phyloP scores from a whole-genome alignment of 2,797 vertebrate species.

The Ambastaia sidthimunki region DNA sequence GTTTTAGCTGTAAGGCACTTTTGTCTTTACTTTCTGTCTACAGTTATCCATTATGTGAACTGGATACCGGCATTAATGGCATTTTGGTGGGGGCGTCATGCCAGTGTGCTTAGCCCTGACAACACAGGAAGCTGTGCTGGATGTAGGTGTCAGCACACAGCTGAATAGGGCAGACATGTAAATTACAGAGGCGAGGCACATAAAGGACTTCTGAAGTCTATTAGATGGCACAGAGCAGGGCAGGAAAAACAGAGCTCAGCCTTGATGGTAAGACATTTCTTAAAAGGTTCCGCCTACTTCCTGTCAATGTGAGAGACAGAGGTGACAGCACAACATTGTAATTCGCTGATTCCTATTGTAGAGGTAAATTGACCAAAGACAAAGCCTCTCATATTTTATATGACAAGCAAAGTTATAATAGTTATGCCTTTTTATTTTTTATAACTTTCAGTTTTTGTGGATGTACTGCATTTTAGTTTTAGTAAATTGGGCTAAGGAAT shows the following conservation, averaged over 20 bases:
- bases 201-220: conserved; percentile 23
- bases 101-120: conserved; percentile 2
- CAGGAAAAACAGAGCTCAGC: conserved; percentile 24
- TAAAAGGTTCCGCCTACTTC: conserved; percentile 24
- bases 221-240: conserved; percentile 12
- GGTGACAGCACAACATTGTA: conserved; percentile 12
- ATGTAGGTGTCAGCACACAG: conserved; percentile 30
- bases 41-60: conserved; percentile 21
- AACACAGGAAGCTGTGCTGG: conserved; percentile 17
- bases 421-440: background rate
- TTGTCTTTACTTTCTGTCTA: conserved; percentile 4
- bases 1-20: conserved; percentile 5
- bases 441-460: background rate
- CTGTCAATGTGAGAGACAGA: conserved; percentile 21
- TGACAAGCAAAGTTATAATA: conserved; percentile 2
- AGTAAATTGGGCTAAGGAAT: background rate
- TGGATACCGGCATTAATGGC: conserved; percentile 24
- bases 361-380: background rate
- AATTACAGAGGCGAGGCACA: conserved; percentile 26
- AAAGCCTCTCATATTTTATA: conserved; percentile 1
- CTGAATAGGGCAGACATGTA: conserved; percentile 26
- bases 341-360: too few species aligned
- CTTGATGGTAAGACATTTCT: conserved; percentile 26
- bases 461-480: background rate
- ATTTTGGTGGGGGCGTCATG: conserved; percentile 13